phyloP scores from a whole-genome alignment of 2,797 vertebrate species.

The Rhinogobio ventralis region DNA sequence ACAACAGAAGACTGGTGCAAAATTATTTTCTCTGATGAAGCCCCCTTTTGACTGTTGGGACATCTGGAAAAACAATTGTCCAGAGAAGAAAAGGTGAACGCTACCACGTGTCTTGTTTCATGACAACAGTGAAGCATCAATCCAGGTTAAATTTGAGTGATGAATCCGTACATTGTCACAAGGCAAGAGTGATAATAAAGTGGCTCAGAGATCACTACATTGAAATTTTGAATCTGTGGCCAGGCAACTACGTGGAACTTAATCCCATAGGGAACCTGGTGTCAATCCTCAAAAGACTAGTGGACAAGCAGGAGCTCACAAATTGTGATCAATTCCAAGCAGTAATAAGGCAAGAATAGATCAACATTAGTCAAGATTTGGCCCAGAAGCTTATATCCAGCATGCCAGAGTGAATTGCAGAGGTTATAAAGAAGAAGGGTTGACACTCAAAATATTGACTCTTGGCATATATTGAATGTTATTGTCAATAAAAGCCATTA shows the following conservation, averaged over 20 bases:
- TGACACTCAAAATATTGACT: background rate
- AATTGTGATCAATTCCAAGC: background rate
- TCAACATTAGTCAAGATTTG: background rate
- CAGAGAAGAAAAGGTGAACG: background rate
- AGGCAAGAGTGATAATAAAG: background rate
- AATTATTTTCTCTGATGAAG: background rate
- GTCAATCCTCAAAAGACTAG: background rate
- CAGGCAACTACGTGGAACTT: background rate
- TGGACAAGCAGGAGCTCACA: background rate
- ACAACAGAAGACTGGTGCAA: background rate
- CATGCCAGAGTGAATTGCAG: background rate
- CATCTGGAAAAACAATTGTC: background rate
- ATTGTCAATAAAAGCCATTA: background rate
- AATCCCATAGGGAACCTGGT: background rate
- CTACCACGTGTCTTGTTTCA: background rate
- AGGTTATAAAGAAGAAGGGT: background rate
- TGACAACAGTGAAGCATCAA: background rate
- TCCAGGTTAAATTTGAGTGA: background rate
- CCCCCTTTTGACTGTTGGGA: background rate
- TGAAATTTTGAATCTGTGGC: background rate
- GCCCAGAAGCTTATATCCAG: background rate
- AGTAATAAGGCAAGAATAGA: background rate
- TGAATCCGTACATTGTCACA: background rate
- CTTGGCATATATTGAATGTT: background rate
- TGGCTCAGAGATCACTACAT: background rate